Conservation (phyloP, 2,113 vertebrate species). For the Mus spicilegus region DNA sequence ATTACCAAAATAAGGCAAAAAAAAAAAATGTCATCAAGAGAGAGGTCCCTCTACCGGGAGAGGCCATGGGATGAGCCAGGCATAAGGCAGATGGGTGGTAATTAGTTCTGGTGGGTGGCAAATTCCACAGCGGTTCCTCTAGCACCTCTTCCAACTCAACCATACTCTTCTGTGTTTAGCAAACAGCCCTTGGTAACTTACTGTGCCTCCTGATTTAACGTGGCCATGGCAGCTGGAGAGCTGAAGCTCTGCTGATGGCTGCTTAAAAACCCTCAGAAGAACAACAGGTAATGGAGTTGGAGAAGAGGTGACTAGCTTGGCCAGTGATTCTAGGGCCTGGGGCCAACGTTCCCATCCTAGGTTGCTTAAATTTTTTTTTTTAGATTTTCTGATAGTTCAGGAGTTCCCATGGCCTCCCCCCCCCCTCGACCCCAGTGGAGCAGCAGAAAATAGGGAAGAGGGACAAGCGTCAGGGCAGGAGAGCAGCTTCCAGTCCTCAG, state of each 20-base stretch:
- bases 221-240: neutral
- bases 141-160: neutral
- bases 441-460: neutral
- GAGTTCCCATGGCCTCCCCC: neutral
- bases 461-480: neutral
- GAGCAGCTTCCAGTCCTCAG: neutral
- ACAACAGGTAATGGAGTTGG: rapidly evolving
- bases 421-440: neutral
- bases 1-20: neutral
- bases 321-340: neutral
- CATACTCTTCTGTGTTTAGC: neutral
- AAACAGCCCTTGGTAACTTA: neutral
- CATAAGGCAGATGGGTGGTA: rapidly evolving
- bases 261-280: neutral
- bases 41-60: too few species aligned
- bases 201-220: neutral
- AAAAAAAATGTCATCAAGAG: neutral
- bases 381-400: neutral
- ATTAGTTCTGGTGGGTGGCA: neutral
- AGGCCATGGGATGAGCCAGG: neutral
- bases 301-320: neutral
- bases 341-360: neutral
- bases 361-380: neutral
- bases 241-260: neutral
- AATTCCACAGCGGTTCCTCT: neutral